Percentiles rank a stretch among this genome's conserved stretches.
These are phyloP conservation scores for Galagoides demidoff DNA, from an alignment of 2,797 vertebrate genomes.

Conservation along the genomic window DNA sequence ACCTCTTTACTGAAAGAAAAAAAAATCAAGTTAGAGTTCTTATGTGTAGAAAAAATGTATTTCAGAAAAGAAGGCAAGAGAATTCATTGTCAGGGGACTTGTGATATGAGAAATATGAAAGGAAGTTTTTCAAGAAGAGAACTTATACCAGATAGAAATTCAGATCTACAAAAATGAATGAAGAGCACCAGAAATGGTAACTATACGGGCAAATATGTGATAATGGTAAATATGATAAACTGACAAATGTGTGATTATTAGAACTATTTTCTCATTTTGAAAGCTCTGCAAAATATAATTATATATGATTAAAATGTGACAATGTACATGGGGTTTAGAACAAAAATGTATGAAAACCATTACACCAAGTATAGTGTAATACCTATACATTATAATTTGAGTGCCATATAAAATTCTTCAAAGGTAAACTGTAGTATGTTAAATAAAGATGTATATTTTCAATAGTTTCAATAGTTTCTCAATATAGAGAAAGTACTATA, in stretches of 20 bases:
- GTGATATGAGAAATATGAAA: not conserved
- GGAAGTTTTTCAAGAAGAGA: constrained; percentile 29
- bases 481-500: not conserved
- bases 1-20: not conserved
- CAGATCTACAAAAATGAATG: not conserved
- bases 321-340: not conserved
- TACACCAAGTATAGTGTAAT: not conserved
- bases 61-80: constrained; percentile 23
- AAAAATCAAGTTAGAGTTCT: not conserved
- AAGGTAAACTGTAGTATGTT: constrained; percentile 5
- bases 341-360: not conserved
- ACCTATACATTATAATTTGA: not conserved
- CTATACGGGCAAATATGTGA: not conserved
- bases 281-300: not conserved
- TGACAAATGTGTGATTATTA: not conserved
- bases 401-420: not conserved
- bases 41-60: not conserved
- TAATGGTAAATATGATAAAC: not conserved
- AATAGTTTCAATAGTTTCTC: not conserved
- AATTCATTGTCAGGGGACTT: not conserved
- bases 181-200: not conserved
- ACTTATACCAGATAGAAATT: not conserved
- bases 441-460: not conserved
- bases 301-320: not conserved
- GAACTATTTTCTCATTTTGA: not conserved